Base-by-base conservation (phyloP, 1,140 invertebrate genomes). In the Orius insidiosus region DNA sequence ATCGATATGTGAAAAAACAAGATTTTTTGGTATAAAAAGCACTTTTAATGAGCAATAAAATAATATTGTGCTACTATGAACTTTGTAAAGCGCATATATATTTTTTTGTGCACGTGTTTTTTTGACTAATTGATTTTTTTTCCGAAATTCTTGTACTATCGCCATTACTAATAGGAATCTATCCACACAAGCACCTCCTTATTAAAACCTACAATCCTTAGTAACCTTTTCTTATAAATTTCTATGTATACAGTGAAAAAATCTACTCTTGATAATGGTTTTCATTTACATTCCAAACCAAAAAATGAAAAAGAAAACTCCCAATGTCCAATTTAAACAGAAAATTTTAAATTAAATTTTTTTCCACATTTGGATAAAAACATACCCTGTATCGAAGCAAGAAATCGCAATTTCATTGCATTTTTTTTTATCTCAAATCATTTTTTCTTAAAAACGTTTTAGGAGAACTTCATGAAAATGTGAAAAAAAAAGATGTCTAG, bases 341-440 rank as follows among this genome's bases (percentile, higher is more conserved):
- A 47, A 49, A 52, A 39, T 49, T 49, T 45, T 33, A 52, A 52
- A 51, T 46, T 49, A 51, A 47, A 44, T 38, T 52, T 48, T 41
- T 34, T 18, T 45, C 19, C 42, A 46, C 35, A 45, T 39, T 49
- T 49, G 47, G 47, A 52, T 52, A 52, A 52, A 52, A 52, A 52
- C 50, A 52, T 52, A 52, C 51, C 51, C 51, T 52, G 51, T 52
- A 52, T 52, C 44, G 39, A 52, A 52, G 51, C 51, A 46, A 49
- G 51, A 52, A 51, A 49, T 47, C 35, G 14, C 36, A 24, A 46
- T 48, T 52, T 52, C 51, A 19, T 52, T 52, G 47, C 51, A 49
- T 32, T 45, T 36, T 24, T 39, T 39, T 39, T 16, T 39, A 11
- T 15, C n/a, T 46, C 13, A 19, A 45, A 30, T n/a, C 31, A 16